Base-by-base conservation (phyloP, 2,888 invertebrate species). In the Amorpha juglandis region DNA sequence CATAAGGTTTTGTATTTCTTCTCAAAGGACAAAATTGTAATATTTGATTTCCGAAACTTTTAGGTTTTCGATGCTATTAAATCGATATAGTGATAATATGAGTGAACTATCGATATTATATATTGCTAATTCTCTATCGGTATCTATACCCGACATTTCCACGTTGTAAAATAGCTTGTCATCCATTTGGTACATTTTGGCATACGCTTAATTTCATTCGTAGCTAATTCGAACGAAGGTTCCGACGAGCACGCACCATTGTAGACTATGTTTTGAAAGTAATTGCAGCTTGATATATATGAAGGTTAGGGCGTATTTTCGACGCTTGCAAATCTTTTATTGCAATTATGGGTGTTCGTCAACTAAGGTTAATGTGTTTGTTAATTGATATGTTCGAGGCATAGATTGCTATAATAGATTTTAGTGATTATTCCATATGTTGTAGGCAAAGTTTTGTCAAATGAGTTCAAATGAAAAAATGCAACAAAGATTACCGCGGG, bases 161-260 rank as follows among this genome's bases (percentile, higher is more conserved):
- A 75, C 75, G 73, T 73, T 72, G 72, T 74, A 74, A 72, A 76
- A 69, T 69, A 68, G 68, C 78, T 70, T 78, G 78, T 80, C 79
- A 78, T 76, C 74, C 73, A 73, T 70, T 74, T 70, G 73, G 77
- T 77, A 76, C 62, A 71, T 74, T 79, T 75, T 82, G 84, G 81
- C 81, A 75, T 72, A 77, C 78, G 79, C 79, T 78, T 78, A 75
- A 73, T 78, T 82, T 78, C 74, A 74, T 73, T 74, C 73, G 73
- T 73, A 75, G 71, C 71, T 76, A 74, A 80, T 80, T 79, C 67
- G 67, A 69, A 69, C 69, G 83, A 85, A 86, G 86, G 86, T 73
- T 83, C 67, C 72, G 71, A 67, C 64, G 69, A 78, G 70, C 84
- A 85, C 83, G 82, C 71, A 75, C 68, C 68, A 63, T 65, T 69